Percentiles rank a stretch among this genome's conserved stretches.
phyloP scores from a whole-genome alignment of 2,113 vertebrate species.

The Chaetura pelagica region DNA sequence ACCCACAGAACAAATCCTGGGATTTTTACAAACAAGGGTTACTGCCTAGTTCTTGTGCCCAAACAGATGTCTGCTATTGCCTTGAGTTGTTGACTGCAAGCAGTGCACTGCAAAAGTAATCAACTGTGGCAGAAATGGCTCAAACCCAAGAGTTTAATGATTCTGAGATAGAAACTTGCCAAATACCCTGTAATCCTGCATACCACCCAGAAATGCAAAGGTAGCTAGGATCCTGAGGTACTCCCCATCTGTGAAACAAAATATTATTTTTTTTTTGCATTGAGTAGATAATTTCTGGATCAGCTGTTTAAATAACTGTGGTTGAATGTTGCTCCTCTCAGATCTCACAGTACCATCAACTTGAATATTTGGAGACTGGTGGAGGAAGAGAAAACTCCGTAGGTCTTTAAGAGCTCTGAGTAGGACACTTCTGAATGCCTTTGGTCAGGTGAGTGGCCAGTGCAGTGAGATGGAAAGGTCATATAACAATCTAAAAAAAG shows the following conservation, averaged over 20 bases:
- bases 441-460: background rate
- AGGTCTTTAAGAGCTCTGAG: background rate
- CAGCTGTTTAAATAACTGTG: background rate
- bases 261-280: background rate
- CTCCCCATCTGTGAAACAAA: background rate
- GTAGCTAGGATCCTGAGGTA: background rate
- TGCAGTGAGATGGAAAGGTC: background rate
- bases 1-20: background rate
- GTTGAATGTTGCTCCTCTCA: background rate
- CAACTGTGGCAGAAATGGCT: background rate
- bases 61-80: background rate
- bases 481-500: background rate
- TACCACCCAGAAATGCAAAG: background rate
- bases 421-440: background rate
- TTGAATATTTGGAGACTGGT: background rate
- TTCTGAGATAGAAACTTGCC: background rate
- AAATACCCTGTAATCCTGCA: background rate
- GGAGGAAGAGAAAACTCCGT: background rate
- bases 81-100: background rate
- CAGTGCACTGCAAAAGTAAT: background rate
- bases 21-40: background rate
- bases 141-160: background rate
- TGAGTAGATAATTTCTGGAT: background rate
- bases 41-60: background rate
- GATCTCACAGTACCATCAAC: background rate